phyloP scores from a whole-genome alignment of 2,797 vertebrate genomes.

The Podarcis siculus region DNA sequence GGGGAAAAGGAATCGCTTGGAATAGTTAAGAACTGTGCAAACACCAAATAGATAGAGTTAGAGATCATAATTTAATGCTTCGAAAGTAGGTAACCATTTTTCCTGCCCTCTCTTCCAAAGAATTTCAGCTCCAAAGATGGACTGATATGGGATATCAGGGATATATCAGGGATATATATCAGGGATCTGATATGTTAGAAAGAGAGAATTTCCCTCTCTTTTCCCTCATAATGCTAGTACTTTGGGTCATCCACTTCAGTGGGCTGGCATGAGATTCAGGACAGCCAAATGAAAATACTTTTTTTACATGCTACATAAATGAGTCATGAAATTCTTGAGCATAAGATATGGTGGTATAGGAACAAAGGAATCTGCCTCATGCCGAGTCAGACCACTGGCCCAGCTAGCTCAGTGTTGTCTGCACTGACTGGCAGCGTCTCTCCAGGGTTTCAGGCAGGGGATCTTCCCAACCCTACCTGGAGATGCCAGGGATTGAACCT shows the following conservation, averaged over 20 bases:
- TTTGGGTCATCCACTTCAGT: background rate
- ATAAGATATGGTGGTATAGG: background rate
- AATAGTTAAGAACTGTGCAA: conserved; percentile 7
- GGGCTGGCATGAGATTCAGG: background rate
- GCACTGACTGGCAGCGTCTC: too few relatives aligned
- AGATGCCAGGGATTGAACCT: too few relatives aligned
- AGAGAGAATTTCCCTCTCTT: background rate
- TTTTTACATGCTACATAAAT: background rate
- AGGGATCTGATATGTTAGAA: background rate
- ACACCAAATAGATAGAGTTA: background rate
- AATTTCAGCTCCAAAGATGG: background rate
- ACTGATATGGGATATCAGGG: background rate
- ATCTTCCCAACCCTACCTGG: too few relatives aligned
- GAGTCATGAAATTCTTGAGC: background rate
- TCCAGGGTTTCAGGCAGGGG: too few relatives aligned
- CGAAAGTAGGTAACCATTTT: background rate
- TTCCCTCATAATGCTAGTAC: background rate
- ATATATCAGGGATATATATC: background rate
- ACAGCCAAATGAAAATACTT: background rate
- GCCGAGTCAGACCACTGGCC: too few relatives aligned
- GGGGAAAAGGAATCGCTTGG: background rate
- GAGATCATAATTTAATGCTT: background rate
- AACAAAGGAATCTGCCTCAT: too few relatives aligned
- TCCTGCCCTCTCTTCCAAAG: background rate
- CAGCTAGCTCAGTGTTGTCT: too few relatives aligned